Percentiles rank a stretch among this genome's conserved stretches.
Evolutionary conservation across 2,797 vertebrate genomes (phyloP).

Genomic region (Ptychobarbus kaznakovi): DNA sequence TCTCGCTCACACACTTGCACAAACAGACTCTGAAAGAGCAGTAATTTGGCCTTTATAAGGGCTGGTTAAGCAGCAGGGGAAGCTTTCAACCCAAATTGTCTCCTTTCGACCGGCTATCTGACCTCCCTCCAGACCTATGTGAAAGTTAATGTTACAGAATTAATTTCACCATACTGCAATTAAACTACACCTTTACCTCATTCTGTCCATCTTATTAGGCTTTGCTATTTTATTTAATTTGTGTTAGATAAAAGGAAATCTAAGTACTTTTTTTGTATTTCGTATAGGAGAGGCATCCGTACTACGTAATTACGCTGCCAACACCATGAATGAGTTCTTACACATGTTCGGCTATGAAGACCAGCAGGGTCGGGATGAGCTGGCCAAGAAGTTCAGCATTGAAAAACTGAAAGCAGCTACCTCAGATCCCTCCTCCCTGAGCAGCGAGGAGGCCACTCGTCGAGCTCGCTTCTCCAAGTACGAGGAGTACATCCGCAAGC

Average conservation of each 20-base stretch:
- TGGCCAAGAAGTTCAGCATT: constrained; percentile 96
- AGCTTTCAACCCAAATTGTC: constrained; percentile 68
- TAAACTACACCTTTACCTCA: constrained; percentile 80
- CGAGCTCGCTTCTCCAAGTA: constrained; percentile 97
- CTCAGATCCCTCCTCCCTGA: constrained; percentile 83
- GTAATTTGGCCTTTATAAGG: constrained; percentile 45
- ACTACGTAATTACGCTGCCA: constrained; percentile 95
- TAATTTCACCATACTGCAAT: constrained; percentile 81
- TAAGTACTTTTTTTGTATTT: constrained; percentile 17
- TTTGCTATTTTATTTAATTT: constrained; percentile 62
- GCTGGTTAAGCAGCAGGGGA: constrained; percentile 53
- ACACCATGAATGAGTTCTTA: constrained; percentile 97
- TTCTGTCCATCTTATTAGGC: constrained; percentile 76
- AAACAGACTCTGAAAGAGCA: constrained; percentile 32
- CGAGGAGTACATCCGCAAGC: constrained; percentile 97
- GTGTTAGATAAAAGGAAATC: neutral
- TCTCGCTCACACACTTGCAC: constrained; percentile 29
- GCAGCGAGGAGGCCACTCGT: constrained; percentile 88
- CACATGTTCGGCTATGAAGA: constrained; percentile 98
- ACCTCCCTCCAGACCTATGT: constrained; percentile 76
- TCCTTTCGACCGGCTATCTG: constrained; percentile 67
- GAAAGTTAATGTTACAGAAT: constrained; percentile 82
- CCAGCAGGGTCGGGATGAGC: constrained; percentile 94
- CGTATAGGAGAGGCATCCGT: constrained; percentile 88
- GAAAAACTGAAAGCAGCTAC: constrained; percentile 92